Evolutionary conservation across 2,888 invertebrate species (phyloP), one percentile per base, ranked within the genome.

Genomic region (Strigamia transsilvanica): DNA sequence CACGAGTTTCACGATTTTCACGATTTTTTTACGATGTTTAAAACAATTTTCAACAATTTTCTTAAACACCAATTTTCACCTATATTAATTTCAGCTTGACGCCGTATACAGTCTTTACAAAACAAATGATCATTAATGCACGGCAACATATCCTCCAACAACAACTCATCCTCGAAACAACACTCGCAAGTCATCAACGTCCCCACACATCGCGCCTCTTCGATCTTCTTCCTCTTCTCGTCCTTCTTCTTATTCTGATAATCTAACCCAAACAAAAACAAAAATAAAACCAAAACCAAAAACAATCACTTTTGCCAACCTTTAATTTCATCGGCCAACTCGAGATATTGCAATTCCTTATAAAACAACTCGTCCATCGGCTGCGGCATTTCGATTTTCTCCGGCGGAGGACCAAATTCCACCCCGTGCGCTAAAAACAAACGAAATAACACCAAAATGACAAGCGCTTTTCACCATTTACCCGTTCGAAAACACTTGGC

Each of bases 151-250:
- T 90, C 89, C 12, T 87, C 87, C 0, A 86, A 87, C 84, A 91
- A 86, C 18, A 90, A 87, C 84, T 91, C 91, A 79, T 90, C 89
- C 79, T 90, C 90, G 83, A 84, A 91, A 84, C 92, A 92, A 85
- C 91, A 90, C 34, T 87, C 87, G 86, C 92, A 92, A 18, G 89
- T 89, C 41, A 88, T 84, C 83, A 91, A 86, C 38, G 88, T 85
- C 18, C 88, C 88, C 21, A 85, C 85, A 81, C 84, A 84, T 85
- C 87, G 88, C 0, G 90, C 88, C 83, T 86, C 83, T 56, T 86
- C 84, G 27, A 85, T 85, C 18, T 84, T 83, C 83, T 84, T n/a
- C 15, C 0, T 21, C 18, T 38, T 79, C 1, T 34, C 32, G 2
- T 34, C 79, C 15, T 79, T 34, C n/a, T 41, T 18, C n/a, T 18